Percentiles rank a stretch among this genome's conserved stretches.
Evolutionary conservation across 2,797 vertebrate species (phyloP).

Genomic region (Lagothrix lagotricha): DNA sequence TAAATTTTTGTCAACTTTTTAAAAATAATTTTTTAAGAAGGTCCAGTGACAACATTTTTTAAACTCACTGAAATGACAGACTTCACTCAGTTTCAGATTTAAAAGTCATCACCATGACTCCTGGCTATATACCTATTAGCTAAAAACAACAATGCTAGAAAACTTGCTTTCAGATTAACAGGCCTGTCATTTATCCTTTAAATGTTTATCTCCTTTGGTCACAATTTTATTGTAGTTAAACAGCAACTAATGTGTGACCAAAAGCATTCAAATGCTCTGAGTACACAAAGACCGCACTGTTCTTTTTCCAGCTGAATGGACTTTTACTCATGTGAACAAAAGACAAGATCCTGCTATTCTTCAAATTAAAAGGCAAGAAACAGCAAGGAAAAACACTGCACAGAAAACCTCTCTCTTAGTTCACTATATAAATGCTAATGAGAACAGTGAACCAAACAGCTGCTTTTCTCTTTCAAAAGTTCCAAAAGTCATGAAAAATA

Average conservation of each 20-base stretch:
- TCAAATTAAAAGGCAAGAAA: conserved; percentile 77
- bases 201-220: conserved; percentile 75
- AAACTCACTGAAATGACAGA: neutral
- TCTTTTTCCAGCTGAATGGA: conserved; percentile 75
- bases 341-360: conserved; percentile 80
- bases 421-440: conserved; percentile 83
- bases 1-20: neutral
- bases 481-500: conserved; percentile 81
- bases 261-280: conserved; percentile 49
- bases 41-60: neutral
- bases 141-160: conserved; percentile 68
- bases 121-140: conserved; percentile 53
- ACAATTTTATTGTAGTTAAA: conserved; percentile 80
- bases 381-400: conserved; percentile 67
- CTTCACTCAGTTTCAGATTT: conserved; percentile 23
- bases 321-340: conserved; percentile 69
- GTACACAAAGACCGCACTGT: conserved; percentile 71
- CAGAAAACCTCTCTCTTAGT: conserved; percentile 74
- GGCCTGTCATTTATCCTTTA: conserved; percentile 76
- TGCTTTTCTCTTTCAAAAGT: conserved; percentile 59
- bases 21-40: neutral
- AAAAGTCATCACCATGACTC: conserved; percentile 29
- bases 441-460: conserved; percentile 77
- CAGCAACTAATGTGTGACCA: conserved; percentile 74
- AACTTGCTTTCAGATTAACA: conserved; percentile 69